Percentiles rank a stretch among this genome's conserved stretches.
phyloP scores from a whole-genome alignment of 2,888 invertebrate genomes.

The Pristionchus entomophagus region DNA sequence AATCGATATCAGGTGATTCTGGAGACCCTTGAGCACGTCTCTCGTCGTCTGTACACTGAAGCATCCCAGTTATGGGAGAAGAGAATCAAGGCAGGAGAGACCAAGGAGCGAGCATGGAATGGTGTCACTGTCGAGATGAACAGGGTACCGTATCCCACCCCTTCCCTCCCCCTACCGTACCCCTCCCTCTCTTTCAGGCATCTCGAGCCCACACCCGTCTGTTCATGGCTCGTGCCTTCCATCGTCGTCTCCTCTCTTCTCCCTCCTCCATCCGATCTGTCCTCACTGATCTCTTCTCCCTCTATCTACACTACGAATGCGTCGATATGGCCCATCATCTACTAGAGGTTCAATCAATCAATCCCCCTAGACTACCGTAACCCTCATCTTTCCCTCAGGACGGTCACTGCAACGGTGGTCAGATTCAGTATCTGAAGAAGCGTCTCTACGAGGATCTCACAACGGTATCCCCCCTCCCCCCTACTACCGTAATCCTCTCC shows the following conservation, averaged over 20 bases:
- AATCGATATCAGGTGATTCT: slow-evolving; percentile 7
- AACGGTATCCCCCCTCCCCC: background rate
- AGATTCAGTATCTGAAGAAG: slow-evolving; percentile 62
- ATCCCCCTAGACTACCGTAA: background rate
- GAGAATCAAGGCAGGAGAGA: slow-evolving; percentile 32
- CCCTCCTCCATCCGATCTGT: background rate
- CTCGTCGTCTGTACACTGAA: slow-evolving; percentile 16
- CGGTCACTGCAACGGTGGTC: slow-evolving; percentile 59
- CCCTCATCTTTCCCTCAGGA: slow-evolving; percentile 55
- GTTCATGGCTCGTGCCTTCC: slow-evolving; percentile 44
- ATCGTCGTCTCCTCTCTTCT: background rate
- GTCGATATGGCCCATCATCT: slow-evolving; percentile 47
- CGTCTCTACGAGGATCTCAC: slow-evolving; percentile 78
- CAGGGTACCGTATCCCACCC: slow-evolving; percentile 29
- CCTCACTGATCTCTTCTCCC: slow-evolving; percentile 36
- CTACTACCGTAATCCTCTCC: background rate
- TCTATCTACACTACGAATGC: slow-evolving; percentile 44
- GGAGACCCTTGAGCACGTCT: slow-evolving; percentile 11
- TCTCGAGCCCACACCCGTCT: slow-evolving; percentile 48
- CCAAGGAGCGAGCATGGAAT: slow-evolving; percentile 46
- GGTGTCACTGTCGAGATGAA: slow-evolving; percentile 46
- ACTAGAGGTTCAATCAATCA: slow-evolving; percentile 19
- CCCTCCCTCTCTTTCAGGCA: background rate
- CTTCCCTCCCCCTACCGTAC: background rate
- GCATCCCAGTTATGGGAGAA: slow-evolving; percentile 10